phyloP scores from a whole-genome alignment of 2,113 vertebrate genomes.

The Gymnorhina tibicen region DNA sequence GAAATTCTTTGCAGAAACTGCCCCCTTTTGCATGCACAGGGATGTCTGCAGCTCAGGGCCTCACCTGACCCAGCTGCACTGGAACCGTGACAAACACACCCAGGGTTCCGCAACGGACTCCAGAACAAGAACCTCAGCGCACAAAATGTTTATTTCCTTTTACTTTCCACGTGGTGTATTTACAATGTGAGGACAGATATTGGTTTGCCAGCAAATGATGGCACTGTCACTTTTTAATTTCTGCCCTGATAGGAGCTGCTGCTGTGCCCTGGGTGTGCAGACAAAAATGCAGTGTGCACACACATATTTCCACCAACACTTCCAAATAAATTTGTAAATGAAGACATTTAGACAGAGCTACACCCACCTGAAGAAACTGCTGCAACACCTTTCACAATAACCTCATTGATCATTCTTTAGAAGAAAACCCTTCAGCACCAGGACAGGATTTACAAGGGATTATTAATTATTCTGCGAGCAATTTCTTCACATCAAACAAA shows the following conservation, averaged over 20 bases:
- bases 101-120: accelerated
- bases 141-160: background rate
- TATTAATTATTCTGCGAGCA: background rate
- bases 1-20: background rate
- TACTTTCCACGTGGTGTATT: accelerated
- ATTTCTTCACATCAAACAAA: background rate
- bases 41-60: background rate
- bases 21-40: accelerated
- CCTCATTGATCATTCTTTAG: background rate
- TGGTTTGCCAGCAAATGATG: background rate
- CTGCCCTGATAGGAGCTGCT: background rate
- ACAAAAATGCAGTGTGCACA: accelerated
- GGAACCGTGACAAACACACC: background rate
- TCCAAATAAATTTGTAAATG: background rate
- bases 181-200: background rate
- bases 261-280: background rate
- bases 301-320: background rate
- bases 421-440: background rate
- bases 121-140: background rate
- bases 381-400: background rate
- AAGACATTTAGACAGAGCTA: background rate
- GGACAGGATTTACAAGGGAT: background rate
- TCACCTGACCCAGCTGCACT: background rate
- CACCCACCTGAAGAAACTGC: background rate
- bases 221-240: background rate